Base-by-base conservation (phyloP, 2,113 vertebrate species). In the Chrysemys picta region DNA sequence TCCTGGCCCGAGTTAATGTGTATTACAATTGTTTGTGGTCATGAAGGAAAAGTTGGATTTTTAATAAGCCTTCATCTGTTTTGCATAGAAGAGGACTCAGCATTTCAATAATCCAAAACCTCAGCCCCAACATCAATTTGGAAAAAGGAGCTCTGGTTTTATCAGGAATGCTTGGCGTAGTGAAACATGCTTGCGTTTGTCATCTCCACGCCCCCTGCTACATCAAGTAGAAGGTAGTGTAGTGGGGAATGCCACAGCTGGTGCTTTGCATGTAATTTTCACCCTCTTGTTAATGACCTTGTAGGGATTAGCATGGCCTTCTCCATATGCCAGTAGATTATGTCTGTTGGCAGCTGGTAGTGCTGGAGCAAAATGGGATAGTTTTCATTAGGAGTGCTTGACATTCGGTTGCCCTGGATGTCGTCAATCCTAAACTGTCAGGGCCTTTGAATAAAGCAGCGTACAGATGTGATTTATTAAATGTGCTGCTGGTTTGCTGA, bases 351-450 rank as follows among this genome's bases (percentile, higher is more conserved):
- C 98, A 98, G 98, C 96, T 98, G 98, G 97, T 97, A 79, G 94
- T 87, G 42, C 95, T 80, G 96, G 95, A 95, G 96, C 96, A 96
- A 97, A 96, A 97, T 95, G 96, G 97, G 97, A 98, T 96, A 91
- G 96, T 97, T 98, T 97, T 98, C 98, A 98, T 98, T 97, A 98
- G 97, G 94, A 92, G 96, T 94, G 96, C 96, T 96, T 98, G 97
- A 98, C 98, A 98, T 88, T 82, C 52, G 94, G 91, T 84, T 97
- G 97, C 97, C 98, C 97, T 93, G 94, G 89, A 97, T 97, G 95
- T 98, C 97, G 97, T 98, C 97, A 98, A 98, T 98, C 97, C 96
- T 97, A 93, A 96, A 89, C 97, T 98, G 98, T 98, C 98, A 98
- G 95, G 87, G 96, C 92, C 96, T 95, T 53, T 93, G 97, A 97